Conservation (phyloP, 2,888 invertebrate genomes). For the Yponomeuta cagnagella region DNA sequence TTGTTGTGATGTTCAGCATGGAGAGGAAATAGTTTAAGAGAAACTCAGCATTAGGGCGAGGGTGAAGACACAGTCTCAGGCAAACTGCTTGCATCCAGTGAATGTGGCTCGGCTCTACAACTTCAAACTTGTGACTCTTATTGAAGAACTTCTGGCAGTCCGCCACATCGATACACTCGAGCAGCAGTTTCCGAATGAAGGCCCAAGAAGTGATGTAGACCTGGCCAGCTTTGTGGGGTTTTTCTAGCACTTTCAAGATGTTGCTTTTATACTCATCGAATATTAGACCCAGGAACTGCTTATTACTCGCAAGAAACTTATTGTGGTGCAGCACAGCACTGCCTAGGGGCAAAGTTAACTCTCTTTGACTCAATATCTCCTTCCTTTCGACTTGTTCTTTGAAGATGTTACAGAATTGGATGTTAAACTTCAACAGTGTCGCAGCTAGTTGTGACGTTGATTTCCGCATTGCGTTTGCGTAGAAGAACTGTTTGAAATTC, state of each 20-base stretch:
- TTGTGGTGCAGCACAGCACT: conserved; percentile 60
- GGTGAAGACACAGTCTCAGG: conserved; percentile 58
- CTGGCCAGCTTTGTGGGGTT: conserved; percentile 81
- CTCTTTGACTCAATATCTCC: conserved; percentile 74
- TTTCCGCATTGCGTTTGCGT: conserved; percentile 69
- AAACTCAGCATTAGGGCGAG: conserved; percentile 48
- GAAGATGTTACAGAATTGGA: conserved; percentile 60
- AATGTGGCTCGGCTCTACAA: conserved; percentile 74
- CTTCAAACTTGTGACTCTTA: conserved; percentile 79
- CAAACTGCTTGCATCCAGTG: conserved; percentile 73
- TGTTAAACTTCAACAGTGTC: conserved; percentile 73
- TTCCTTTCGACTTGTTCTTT: conserved; percentile 57
- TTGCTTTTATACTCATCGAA: conserved; percentile 78
- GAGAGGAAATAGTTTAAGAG: conserved; percentile 72
- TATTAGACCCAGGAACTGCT: conserved; percentile 66
- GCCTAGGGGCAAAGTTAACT: conserved; percentile 78
- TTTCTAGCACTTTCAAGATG: conserved; percentile 78
- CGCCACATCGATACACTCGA: conserved; percentile 74
- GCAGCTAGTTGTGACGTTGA: conserved; percentile 74
- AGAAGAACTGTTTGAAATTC: conserved; percentile 72
- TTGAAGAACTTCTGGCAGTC: conserved; percentile 73
- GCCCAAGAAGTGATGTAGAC: conserved; percentile 77
- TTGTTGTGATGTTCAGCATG: conserved; percentile 69
- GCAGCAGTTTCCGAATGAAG: conserved; percentile 76
- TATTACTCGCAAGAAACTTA: conserved; percentile 50